Percentiles rank a stretch among this genome's conserved stretches.
These are phyloP conservation scores for Lasius platythorax DNA, from an alignment of 2,888 invertebrate species.

Conservation along the genomic window DNA sequence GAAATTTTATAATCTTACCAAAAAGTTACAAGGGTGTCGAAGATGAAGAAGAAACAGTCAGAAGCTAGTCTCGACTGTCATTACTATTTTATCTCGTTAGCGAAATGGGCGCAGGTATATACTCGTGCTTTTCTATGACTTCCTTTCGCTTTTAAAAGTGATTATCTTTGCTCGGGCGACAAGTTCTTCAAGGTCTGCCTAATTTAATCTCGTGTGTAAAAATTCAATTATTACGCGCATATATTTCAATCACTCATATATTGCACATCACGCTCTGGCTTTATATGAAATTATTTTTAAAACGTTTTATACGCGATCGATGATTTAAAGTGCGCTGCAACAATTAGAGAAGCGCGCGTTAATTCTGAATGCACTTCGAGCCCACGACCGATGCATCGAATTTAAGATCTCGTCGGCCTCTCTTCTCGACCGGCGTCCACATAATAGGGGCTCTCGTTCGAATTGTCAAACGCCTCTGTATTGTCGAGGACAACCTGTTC, in stretches of 20 bases:
- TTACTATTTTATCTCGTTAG: conserved; percentile 72
- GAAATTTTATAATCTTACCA: background rate
- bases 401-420: conserved; percentile 27
- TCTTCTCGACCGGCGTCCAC: conserved; percentile 6
- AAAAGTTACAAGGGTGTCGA: conserved; percentile 2
- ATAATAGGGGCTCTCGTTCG: conserved; percentile 19
- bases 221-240: background rate
- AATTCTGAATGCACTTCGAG: background rate
- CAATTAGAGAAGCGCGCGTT: background rate
- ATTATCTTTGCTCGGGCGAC: conserved; percentile 60
- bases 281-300: background rate
- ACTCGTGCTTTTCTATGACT: conserved; percentile 64
- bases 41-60: conserved; percentile 17
- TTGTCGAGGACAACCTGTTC: conserved; percentile 47
- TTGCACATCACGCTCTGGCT: background rate
- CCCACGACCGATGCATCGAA: background rate
- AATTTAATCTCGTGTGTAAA: background rate
- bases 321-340: background rate
- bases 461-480: conserved; percentile 36
- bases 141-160: conserved; percentile 69
- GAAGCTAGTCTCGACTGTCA: conserved; percentile 40
- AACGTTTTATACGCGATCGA: background rate
- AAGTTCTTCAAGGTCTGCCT: conserved; percentile 42
- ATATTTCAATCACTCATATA: background rate
- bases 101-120: conserved; percentile 63